Evolutionary conservation across 2,797 vertebrate species (phyloP), one percentile per base, ranked within the genome.

Genomic region (Betta splendens): DNA sequence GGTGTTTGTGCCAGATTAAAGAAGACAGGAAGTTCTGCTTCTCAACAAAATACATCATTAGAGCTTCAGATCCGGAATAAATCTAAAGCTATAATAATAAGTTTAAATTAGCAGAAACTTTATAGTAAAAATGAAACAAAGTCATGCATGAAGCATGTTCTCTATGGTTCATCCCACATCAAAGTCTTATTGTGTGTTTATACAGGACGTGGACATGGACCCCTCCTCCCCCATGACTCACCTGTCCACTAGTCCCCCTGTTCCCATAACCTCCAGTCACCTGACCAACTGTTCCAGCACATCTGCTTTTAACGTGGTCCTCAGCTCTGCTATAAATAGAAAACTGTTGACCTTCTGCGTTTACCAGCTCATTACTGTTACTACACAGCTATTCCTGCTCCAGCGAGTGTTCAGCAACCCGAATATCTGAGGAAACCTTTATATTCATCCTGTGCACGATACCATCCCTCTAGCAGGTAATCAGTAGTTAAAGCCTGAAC

Each of bases 361-460:
- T 76, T 74, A 35, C 37, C 51, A 52, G 18, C 64, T 75, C 59
- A 70, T 79, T 68, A 67, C 69, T 64, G 61, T 71, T 72, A 57
- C 48, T 51, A 42, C 5, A 13, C 48, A 23, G 63, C 33, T 28
- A 22, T 48, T 67, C 59, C 23, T 47, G 40, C 53, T 44, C 25
- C n/a, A 50, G 31, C 49, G n/a, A n/a, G n/a, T n/a, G n/a, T n/a
- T n/a, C n/a, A n/a, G n/a, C n/a, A n/a, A n/a, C n/a, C n/a, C n/a
- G n/a, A n/a, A n/a, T n/a, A n/a, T n/a, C n/a, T n/a, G n/a, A n/a
- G n/a, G n/a, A n/a, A n/a, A n/a, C n/a, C n/a, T n/a, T n/a, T n/a
- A n/a, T n/a, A n/a, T n/a, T n/a, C n/a, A n/a, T n/a, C n/a, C n/a
- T n/a, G n/a, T n/a, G n/a, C n/a, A n/a, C n/a, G n/a, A n/a, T n/a